Evolutionary conservation across 2,888 invertebrate species (phyloP), one percentile per base, ranked within the genome.

Genomic region (Hedya salicella): DNA sequence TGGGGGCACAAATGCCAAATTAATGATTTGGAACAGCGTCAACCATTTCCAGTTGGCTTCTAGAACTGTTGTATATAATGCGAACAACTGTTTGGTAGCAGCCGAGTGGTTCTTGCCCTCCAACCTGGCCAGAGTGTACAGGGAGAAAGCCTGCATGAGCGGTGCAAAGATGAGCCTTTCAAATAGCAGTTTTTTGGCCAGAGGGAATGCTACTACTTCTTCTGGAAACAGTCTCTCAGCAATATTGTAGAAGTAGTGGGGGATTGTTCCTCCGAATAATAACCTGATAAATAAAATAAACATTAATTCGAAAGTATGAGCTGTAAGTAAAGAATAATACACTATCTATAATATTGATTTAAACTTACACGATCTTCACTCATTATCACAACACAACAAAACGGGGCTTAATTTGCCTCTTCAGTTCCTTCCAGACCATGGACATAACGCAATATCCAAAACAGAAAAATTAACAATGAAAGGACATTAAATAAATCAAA

Each of bases 41-140:
- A 97, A 84, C 89, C 95, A 96, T 79, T 95, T 95, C 95, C 96
- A 95, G 83, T 96, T 97, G 1, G 95, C 94, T 70, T 93, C 89
- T 32, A 97, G 83, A 17, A 96, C 88, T 0, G 94, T 93, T 86
- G 93, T 92, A 78, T 96, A 96, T 2, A 96, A 80, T 49, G 93
- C 93, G 70, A 93, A 83, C 57, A 96, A 81, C 73, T 96, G 95
- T 72, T 93, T 93, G 5, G 94, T 57, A 0, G 97, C 95, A 4
- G 93, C 91, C 3, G 89, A 85, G 73, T 96, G 96, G 40, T 94
- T 93, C 78, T 96, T 96, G 19, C 96, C 96, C 93, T 97, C 97
- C 73, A 97, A 94, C 72, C 96, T 85, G 1, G 96, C 94, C 0
- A 97, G 81, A 71, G 95, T 94, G 79, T 96, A 97, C 0, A 97